A percentile compares a stretch with the other conserved stretches of the same genome.
Conservation (phyloP, 1,140 invertebrate species). For the Trichonephila clavipes region DNA sequence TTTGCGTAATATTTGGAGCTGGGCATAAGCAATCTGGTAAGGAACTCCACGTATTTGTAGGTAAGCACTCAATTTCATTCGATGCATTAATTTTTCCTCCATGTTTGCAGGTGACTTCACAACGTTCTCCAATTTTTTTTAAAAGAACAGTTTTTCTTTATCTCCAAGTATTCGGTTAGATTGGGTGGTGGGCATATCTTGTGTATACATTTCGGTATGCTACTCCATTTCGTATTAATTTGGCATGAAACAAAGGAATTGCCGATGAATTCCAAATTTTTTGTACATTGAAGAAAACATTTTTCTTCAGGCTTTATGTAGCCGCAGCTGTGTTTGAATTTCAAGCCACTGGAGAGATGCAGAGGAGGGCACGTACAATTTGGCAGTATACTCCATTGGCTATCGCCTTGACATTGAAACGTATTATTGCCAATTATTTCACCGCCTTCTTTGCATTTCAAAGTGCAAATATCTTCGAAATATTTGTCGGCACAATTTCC, state of each 20-base stretch:
- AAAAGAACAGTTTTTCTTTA: slow-evolving; percentile 19
- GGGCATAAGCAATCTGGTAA: slow-evolving; percentile 33
- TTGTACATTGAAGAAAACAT: not conserved
- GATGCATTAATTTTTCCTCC: not conserved
- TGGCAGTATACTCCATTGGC: not conserved
- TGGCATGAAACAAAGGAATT: not conserved
- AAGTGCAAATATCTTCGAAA: not conserved
- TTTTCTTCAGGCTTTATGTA: not conserved
- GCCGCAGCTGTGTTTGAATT: not conserved
- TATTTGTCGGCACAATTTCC: not conserved
- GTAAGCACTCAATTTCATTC: not conserved
- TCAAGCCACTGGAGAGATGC: not conserved
- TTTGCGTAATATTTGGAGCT: not conserved
- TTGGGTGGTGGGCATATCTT: not conserved
- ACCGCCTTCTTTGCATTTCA: slow-evolving; percentile 10
- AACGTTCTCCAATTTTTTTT: not conserved
- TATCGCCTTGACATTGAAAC: not conserved
- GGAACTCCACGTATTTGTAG: not conserved
- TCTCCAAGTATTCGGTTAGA: not conserved
- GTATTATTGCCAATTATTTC: not conserved
- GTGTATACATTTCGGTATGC: not conserved
- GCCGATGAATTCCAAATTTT: not conserved
- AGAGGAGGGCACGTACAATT: slow-evolving; percentile 30
- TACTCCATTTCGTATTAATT: not conserved
- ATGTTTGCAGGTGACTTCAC: not conserved